A percentile compares a stretch with the other conserved stretches of the same genome.
phyloP scores from a whole-genome alignment of 1,140 invertebrate genomes.

The Sesamia nonagrioides region DNA sequence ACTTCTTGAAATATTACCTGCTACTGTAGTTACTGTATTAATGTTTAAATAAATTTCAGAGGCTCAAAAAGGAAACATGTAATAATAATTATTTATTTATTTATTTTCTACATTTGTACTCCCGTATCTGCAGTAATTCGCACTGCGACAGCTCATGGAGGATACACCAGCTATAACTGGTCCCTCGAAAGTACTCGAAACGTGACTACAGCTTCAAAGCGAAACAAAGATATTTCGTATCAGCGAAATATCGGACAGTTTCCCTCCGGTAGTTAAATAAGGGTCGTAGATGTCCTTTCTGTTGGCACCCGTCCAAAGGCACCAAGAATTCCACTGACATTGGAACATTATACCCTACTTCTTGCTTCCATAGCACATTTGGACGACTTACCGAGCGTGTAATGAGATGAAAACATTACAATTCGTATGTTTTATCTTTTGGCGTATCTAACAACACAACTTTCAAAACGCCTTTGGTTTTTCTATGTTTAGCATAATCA shows the following conservation, averaged over 20 bases:
- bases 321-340: slow-evolving; percentile 60
- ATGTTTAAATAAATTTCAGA: background rate
- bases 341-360: slow-evolving; percentile 54
- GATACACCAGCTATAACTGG: slow-evolving; percentile 6
- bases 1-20: background rate
- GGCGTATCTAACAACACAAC: background rate
- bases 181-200: background rate
- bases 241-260: slow-evolving; percentile 34
- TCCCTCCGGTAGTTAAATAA: slow-evolving; percentile 33
- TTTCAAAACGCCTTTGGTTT: background rate
- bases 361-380: slow-evolving; percentile 11
- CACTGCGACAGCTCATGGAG: slow-evolving; percentile 16
- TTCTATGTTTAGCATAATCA: background rate
- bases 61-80: background rate
- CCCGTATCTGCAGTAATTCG: slow-evolving; percentile 33
- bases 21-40: background rate
- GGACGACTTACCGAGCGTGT: slow-evolving; percentile 11
- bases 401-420: slow-evolving; percentile 36
- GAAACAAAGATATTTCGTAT: slow-evolving; percentile 17
- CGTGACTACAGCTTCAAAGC: background rate
- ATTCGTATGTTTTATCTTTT: background rate
- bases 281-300: slow-evolving; percentile 47
- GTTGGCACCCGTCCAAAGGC: slow-evolving; percentile 63
- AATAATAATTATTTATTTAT: slow-evolving; percentile 30
- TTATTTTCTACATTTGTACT: slow-evolving; percentile 10